phyloP scores from a whole-genome alignment of 1,140 invertebrate genomes.

The Drosophila aff. region DNA sequence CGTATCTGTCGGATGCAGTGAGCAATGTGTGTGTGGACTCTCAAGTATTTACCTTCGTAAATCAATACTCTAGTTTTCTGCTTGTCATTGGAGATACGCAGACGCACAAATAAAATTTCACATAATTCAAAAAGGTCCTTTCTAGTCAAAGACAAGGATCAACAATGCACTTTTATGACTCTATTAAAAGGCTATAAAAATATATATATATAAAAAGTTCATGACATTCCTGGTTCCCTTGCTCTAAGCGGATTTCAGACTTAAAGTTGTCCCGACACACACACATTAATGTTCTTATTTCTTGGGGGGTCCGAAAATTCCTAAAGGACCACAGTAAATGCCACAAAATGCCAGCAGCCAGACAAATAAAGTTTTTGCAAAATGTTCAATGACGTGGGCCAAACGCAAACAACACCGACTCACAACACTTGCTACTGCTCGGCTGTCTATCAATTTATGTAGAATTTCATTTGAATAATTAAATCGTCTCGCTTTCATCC shows the following conservation, averaged over 20 bases:
- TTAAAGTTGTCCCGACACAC: slow-evolving; percentile 24
- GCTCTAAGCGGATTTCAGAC: slow-evolving; percentile 35
- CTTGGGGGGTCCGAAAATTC: slow-evolving; percentile 9
- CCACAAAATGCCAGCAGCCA: slow-evolving; percentile 42
- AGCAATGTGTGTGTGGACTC: background rate
- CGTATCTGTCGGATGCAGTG: background rate
- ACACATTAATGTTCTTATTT: slow-evolving; percentile 1
- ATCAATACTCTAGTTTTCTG: slow-evolving; percentile 27
- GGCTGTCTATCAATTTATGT: slow-evolving; percentile 36
- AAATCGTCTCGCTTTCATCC: slow-evolving; percentile 35
- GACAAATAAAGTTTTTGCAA: slow-evolving; percentile 42
- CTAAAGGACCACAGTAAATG: slow-evolving; percentile 29
- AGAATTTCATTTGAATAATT: slow-evolving; percentile 62
- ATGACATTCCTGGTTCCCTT: slow-evolving; percentile 12
- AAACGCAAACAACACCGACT: slow-evolving; percentile 13
- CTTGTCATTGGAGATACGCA: background rate
- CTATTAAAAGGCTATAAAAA: slow-evolving; percentile 38
- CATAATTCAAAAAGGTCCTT: slow-evolving; percentile 25
- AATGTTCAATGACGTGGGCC: slow-evolving; percentile 19
- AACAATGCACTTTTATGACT: slow-evolving; percentile 35
- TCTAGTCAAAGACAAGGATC: slow-evolving; percentile 5
- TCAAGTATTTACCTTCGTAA: slow-evolving; percentile 4
- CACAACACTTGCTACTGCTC: slow-evolving; percentile 14
- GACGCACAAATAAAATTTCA: slow-evolving; percentile 17
- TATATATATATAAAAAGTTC: slow-evolving; percentile 16